phyloP scores from a whole-genome alignment of 1,140 invertebrate genomes.

The Grapholita molesta region DNA sequence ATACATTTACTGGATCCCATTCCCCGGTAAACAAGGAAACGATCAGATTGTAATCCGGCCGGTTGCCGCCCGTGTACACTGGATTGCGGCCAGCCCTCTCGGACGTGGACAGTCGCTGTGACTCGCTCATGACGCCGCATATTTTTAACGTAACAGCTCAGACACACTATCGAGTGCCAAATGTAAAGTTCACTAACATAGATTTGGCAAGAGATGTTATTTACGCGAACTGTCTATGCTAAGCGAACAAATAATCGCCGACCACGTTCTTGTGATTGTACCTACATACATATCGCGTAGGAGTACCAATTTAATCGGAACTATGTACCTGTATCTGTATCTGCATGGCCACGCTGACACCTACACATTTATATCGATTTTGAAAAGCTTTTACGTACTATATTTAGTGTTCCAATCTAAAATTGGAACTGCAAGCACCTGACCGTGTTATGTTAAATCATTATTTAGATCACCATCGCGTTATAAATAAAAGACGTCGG shows the following conservation, averaged over 20 bases:
- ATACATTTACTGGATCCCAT: not conserved
- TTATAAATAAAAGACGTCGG: not conserved
- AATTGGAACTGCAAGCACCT: not conserved
- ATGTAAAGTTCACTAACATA: slow-evolving; percentile 71
- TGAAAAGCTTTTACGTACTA: not conserved
- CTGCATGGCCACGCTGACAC: not conserved
- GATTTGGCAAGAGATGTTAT: slow-evolving; percentile 58
- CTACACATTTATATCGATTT: slow-evolving; percentile 11
- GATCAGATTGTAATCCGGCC: not conserved
- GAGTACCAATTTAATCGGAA: slow-evolving; percentile 10
- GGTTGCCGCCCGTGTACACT: slow-evolving; percentile 20
- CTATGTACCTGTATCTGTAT: not conserved
- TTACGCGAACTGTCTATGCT: slow-evolving; percentile 50
- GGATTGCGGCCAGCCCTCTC: slow-evolving; percentile 43
- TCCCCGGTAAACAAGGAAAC: not conserved
- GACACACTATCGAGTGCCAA: slow-evolving; percentile 62
- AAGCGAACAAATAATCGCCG: slow-evolving; percentile 32
- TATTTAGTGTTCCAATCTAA: not conserved
- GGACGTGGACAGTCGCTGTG: slow-evolving; percentile 46
- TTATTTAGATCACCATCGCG: not conserved
- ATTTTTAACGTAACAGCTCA: slow-evolving; percentile 68
- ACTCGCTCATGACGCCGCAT: slow-evolving; percentile 67
- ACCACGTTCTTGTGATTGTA: slow-evolving; percentile 25
- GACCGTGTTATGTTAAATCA: not conserved
- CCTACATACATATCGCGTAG: slow-evolving; percentile 19